Base-by-base conservation (phyloP, 2,888 invertebrate genomes). In the Tetrapedia diversipes region DNA sequence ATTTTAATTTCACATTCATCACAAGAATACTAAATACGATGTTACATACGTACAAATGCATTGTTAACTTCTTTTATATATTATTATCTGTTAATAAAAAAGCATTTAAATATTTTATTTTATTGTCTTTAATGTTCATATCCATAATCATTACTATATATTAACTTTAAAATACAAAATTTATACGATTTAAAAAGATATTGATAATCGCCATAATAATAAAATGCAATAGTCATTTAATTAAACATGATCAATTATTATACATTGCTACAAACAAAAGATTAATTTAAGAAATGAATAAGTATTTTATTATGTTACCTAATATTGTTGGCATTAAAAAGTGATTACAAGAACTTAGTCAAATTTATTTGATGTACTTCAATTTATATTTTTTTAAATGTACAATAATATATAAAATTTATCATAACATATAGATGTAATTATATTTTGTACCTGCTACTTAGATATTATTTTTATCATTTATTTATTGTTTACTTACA, bases 381-480 rank as follows among this genome's bases (percentile, higher is more conserved):
- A 27, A 56, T 57, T 74, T 57, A 61, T 71, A 45, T 41, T 34
- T 71, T n/a, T 47, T 19, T 45, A 64, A 72, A 72, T 74, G 59
- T 74, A 72, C 59, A 74, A 72, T 74, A 59, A 53, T 72, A 72
- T 72, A 72, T 63, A 64, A 65, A 72, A 72, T 59, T 72, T 39
- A 27, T 32, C 60, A 41, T 47, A 41, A 65, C n/a, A 57, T 45
- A 63, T 39, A n/a, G 22, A 73, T 56, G 41, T 39, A 70, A 61
- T 41, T 61, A 49, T 41, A 60, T 56, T 61, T n/a, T 39, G 19
- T 29, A 39, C 24, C 22, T 32, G 19, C 4, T 41, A 53, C 22
- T 54, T 60, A 57, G 56, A 14, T 4, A 63, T 41, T 56, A 39
- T 47, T 43, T 34, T 70, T 43, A 14, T 22, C n/a, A 70, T 70